phyloP scores from a whole-genome alignment of 2,888 invertebrate species.

The Rhagium mordax region DNA sequence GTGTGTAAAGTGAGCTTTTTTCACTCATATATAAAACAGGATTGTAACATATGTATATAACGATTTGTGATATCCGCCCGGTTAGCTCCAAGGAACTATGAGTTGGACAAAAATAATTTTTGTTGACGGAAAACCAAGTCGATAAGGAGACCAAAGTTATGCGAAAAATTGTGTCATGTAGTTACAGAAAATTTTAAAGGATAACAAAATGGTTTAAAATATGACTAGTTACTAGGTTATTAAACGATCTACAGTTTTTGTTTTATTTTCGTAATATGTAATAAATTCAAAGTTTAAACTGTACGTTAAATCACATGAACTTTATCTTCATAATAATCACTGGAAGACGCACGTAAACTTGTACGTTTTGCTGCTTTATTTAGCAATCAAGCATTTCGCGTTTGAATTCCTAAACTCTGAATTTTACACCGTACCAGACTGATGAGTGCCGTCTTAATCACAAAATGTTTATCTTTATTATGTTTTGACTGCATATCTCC shows the following conservation, averaged over 20 bases:
- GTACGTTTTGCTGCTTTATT: neutral
- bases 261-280: neutral
- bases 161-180: too few relatives aligned
- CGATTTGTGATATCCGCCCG: neutral
- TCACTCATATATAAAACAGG: too few relatives aligned
- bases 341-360: neutral
- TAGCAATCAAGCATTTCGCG: neutral
- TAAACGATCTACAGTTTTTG: neutral
- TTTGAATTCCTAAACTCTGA: neutral
- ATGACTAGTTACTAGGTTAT: neutral
- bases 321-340: neutral
- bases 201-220: neutral
- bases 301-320: neutral
- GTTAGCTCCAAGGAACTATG: neutral
- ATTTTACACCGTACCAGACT: neutral
- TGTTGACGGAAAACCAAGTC: neutral
- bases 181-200: neutral
- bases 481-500: conserved; percentile 16
- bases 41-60: too few relatives aligned
- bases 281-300: neutral
- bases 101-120: neutral
- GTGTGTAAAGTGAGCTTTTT: too few relatives aligned
- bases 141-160: too few relatives aligned
- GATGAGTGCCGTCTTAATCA: neutral
- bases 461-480: conserved; percentile 14